These are phyloP conservation scores for Lucinisca nassula DNA, from an alignment of 2,888 invertebrate genomes.

Conservation along the genomic window DNA sequence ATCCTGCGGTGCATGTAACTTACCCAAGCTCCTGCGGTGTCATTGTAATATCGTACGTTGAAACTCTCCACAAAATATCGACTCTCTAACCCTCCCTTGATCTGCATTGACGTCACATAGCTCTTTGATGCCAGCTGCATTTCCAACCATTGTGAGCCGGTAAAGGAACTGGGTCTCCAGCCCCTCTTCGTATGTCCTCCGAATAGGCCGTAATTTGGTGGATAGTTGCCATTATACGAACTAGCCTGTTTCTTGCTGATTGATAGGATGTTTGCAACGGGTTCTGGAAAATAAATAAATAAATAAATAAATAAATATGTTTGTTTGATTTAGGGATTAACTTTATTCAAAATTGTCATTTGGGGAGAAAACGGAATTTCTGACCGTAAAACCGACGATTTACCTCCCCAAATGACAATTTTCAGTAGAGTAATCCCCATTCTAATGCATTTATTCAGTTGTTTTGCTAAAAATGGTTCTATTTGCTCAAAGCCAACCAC, in stretches of 20 bases:
- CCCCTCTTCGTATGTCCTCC: slow-evolving; percentile 29
- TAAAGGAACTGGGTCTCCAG: slow-evolving; percentile 63
- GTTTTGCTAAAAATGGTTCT: no score
- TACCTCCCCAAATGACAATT: no score
- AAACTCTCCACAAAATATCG: slow-evolving; percentile 65
- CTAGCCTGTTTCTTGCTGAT: background rate
- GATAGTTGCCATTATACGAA: background rate
- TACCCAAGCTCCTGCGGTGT: slow-evolving; percentile 60
- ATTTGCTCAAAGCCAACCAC: no score
- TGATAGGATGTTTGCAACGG: background rate
- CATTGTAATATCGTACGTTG: slow-evolving; percentile 65
- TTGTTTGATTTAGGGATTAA: no score
- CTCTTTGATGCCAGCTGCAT: slow-evolving; percentile 30
- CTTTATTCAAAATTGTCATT: no score
- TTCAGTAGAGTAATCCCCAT: no score
- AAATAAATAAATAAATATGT: no score
- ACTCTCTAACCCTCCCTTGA: slow-evolving; percentile 59
- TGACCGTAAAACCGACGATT: no score
- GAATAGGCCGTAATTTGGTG: slow-evolving; percentile 56
- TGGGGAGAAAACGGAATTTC: no score
- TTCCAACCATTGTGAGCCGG: slow-evolving; percentile 63
- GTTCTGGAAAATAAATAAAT: no score
- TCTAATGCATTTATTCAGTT: no score
- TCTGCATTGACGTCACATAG: slow-evolving; percentile 74
- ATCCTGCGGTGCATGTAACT: no score